phyloP scores from a whole-genome alignment of 2,888 invertebrate genomes.

The Caenorhabditis macrosperma region DNA sequence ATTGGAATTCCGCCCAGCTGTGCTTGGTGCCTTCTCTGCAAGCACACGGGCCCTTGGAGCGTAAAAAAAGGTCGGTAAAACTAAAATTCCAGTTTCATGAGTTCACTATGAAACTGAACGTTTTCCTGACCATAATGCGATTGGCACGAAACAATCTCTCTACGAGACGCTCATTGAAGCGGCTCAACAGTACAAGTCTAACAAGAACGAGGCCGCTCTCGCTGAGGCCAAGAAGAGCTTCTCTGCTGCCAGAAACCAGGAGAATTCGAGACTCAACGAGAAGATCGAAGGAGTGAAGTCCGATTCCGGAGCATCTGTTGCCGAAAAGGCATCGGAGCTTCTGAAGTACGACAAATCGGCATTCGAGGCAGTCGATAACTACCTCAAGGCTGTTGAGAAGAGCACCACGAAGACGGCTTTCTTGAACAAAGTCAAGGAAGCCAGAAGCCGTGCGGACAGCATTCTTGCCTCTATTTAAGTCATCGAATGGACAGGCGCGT shows the following conservation, averaged over 20 bases:
- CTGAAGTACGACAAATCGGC: slow-evolving; percentile 83
- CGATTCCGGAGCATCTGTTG: slow-evolving; percentile 75
- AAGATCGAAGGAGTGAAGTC: slow-evolving; percentile 15
- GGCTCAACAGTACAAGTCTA: slow-evolving; percentile 84
- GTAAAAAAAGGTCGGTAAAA: too few species aligned
- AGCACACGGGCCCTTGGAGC: too few species aligned
- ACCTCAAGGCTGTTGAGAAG: slow-evolving; percentile 80
- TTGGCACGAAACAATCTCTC: slow-evolving; percentile 83
- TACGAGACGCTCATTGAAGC: slow-evolving; percentile 85
- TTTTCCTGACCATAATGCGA: too few species aligned
- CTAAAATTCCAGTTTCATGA: too few species aligned
- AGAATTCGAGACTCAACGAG: slow-evolving; percentile 82
- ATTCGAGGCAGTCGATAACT: slow-evolving; percentile 81
- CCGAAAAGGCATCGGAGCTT: slow-evolving; percentile 83
- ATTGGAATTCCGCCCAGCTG: too few species aligned
- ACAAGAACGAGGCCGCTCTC: slow-evolving; percentile 80
- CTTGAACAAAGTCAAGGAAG: slow-evolving; percentile 63
- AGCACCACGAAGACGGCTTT: slow-evolving; percentile 61
- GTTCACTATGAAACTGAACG: too few species aligned
- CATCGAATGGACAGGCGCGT: too few species aligned
- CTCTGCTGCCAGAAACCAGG: slow-evolving; percentile 84
- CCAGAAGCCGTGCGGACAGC: slow-evolving; percentile 63
- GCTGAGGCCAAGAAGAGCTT: slow-evolving; percentile 82
- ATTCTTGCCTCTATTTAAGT: slow-evolving; percentile 56
- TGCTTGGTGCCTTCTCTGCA: too few species aligned